Base-by-base conservation (phyloP, 2,113 vertebrate genomes). In the Halichoerus grypus region DNA sequence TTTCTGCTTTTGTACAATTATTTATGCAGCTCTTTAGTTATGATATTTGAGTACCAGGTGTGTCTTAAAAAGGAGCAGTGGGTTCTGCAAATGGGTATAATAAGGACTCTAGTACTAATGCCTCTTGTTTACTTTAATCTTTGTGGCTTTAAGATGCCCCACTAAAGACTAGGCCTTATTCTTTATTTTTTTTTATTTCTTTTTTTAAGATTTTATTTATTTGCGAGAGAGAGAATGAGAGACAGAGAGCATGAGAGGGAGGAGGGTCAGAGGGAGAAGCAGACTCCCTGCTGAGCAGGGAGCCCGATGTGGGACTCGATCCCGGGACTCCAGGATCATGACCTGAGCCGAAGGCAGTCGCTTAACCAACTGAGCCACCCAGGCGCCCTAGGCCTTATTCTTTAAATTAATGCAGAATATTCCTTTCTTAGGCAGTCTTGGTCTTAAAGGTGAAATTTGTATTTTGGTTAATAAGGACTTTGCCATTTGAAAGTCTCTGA, bases 401-500 rank as follows among this genome's bases (percentile, higher is more conserved):
- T n/a, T 86, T 94, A 80, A 69, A 80, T 39, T 21, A 85, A 72
- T 39, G 10, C 53, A 82, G 6, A 7, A 7, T 42, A 26, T 57
- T 88, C 26, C 21, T 51, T 81, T 71, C 53, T 67, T 39, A 91
- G 71, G 49, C 5, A 94, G 39, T 28, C 51, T 46, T 81, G 83
- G 11, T 83, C 71, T 85, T 61, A 74, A 81, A 61, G 26, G 3
- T 26, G 33, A 96, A 65, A 81, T 36, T 14, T 95, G 65, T 83
- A 79, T 65, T 93, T 83, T 39, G 7, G 5, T 46, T 88, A 16
- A 33, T 63, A 57, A 90, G 33, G 28, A 87, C 15, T 77, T 87
- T 63, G 36, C 14, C 21, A 53, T 72, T 90, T 83, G 61, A 69
- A 96, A 49, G n/a, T 77, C 31, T 94, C 31, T 95, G 61, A 79